Evolutionary conservation across 2,888 invertebrate species (phyloP).

Genomic region (Oscheius myriophilus): DNA sequence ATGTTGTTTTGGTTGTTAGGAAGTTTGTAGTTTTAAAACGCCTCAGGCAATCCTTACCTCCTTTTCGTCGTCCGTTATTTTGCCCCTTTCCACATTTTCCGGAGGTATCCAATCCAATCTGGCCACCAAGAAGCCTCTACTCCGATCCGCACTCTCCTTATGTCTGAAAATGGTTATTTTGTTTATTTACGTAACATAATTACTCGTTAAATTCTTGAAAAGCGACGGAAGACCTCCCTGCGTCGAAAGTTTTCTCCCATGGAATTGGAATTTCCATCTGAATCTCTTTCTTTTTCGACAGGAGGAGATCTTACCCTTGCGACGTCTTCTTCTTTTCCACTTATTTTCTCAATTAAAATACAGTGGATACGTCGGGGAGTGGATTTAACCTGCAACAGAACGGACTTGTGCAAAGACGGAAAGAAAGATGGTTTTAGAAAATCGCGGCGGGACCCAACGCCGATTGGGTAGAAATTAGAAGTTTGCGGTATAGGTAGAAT

Average conservation of each 20-base stretch:
- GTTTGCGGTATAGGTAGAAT: too few species aligned
- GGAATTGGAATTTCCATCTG: slow-evolving; percentile 23
- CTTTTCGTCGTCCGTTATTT: neutral
- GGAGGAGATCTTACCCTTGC: slow-evolving; percentile 6
- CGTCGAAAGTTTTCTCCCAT: neutral
- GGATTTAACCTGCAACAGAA: slow-evolving; percentile 1
- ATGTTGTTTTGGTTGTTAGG: neutral
- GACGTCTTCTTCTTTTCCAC: slow-evolving; percentile 10
- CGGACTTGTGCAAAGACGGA: neutral
- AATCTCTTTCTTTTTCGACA: neutral
- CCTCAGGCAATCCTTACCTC: neutral
- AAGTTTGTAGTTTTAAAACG: neutral
- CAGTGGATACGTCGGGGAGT: slow-evolving; percentile 8
- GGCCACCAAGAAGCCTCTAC: slow-evolving; percentile 13
- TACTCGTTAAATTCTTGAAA: slow-evolving; percentile 25
- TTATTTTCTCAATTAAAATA: neutral
- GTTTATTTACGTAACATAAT: neutral
- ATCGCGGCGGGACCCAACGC: too few species aligned
- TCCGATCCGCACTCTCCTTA: slow-evolving; percentile 10
- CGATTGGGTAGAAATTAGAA: too few species aligned
- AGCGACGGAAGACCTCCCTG: neutral
- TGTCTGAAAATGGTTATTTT: neutral
- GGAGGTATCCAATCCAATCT: slow-evolving; percentile 13
- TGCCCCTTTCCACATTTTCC: slow-evolving; percentile 6
- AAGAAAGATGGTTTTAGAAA: neutral